Evolutionary conservation across 2,797 vertebrate species (phyloP), one percentile per base, ranked within the genome.

Genomic region (Catostomus latipinnis): DNA sequence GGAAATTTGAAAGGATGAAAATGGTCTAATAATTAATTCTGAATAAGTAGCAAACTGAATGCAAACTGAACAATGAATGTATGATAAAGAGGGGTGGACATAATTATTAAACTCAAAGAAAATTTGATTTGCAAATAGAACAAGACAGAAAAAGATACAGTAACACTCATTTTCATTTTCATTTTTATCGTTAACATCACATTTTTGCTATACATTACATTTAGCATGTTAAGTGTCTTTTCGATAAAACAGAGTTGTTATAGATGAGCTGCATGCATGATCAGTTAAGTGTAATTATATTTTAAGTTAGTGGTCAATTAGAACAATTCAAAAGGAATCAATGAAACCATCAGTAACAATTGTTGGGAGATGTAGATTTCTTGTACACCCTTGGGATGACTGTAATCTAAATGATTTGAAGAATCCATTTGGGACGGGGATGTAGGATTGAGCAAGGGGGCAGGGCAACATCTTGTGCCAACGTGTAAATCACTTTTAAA

Each of bases 51-150:
- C 14, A 49, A 45, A 60, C 11, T 45, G 22, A 45, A 60, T 60
- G 45, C 58, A 60, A 58, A 48, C 54, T 58, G 49, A 45, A 58
- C 71, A 60, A 34, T 34, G 34, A 75, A 75, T n/a, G 11, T 4
- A 46, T 48, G 45, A 57, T 22, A 18, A 57, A 57, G 52, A 76
- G 11, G 52, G 61, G 1, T 63, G 49, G 4, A 65, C 46, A 66
- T 52, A 53, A 56, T 45, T 8, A 68, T 6, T 71, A n/a, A 71
- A 57, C 49, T 10, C 1, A 45, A 72, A 48, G 56, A 72, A 34
- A 12, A 13, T 14, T 12, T n/a, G 22, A 54, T 43, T 72, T 7
- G 5, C 12, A 53, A 48, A 75, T 8, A 18, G 6, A n/a, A 58
- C 14, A 58, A 16, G 14, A 45, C 58, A 52, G 49, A 7, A 65